A percentile compares a stretch with the other conserved stretches of the same genome.
These are phyloP conservation scores for Eumerus sabulonum DNA, from an alignment of 2,888 invertebrate species.

Conservation along the genomic window DNA sequence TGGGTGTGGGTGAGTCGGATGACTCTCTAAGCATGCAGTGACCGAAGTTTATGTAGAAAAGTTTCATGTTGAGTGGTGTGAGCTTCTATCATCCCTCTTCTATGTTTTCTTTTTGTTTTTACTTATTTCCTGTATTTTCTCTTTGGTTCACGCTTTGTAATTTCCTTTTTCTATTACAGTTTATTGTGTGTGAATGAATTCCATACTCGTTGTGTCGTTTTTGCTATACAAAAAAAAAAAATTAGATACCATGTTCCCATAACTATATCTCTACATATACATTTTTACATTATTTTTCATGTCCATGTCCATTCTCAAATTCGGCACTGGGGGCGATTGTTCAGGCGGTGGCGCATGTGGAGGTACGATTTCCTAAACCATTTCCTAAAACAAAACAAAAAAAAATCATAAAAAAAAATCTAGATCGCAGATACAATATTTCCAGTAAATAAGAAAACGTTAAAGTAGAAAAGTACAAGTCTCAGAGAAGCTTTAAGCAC, in stretches of 20 bases:
- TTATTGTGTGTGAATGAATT: conserved; percentile 65
- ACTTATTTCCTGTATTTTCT: conserved; percentile 16
- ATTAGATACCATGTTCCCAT: conserved; percentile 63
- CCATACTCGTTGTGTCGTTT: conserved; percentile 65
- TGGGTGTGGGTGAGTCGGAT: conserved; percentile 4
- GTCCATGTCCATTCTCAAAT: conserved; percentile 68
- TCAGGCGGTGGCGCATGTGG: conserved; percentile 69
- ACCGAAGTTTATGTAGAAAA: no score
- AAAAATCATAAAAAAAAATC: conserved; percentile 33
- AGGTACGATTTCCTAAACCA: conserved; percentile 66
- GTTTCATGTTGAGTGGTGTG: no score
- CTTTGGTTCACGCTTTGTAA: conserved; percentile 58
- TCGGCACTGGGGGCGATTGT: conserved; percentile 66
- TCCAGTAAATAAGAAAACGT: conserved; percentile 27
- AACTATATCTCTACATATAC: conserved; percentile 67
- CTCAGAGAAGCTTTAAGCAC: no score
- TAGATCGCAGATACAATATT: conserved; percentile 42
- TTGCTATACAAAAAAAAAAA: conserved; percentile 53
- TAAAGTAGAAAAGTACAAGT: background rate
- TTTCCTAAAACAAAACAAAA: conserved; percentile 12
- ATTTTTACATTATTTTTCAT: conserved; percentile 69
- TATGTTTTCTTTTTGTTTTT: conserved; percentile 22
- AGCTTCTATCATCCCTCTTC: background rate
- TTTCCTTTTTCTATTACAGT: conserved; percentile 52
- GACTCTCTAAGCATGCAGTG: background rate